Conservation (phyloP, 2,113 vertebrate species). For the Opisthocomus hoazin region DNA sequence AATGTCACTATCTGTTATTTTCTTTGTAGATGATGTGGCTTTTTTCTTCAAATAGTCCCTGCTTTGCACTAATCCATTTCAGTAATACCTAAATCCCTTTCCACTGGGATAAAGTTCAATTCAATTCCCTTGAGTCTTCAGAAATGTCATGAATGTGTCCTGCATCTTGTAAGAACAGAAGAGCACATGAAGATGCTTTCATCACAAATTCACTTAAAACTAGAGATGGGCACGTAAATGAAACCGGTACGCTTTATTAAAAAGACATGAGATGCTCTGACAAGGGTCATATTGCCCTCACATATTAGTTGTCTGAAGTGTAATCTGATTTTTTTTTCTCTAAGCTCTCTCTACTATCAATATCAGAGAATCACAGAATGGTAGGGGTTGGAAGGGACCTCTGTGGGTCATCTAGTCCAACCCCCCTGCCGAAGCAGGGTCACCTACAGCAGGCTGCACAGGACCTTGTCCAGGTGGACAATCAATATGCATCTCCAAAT, state of each 20-base stretch:
- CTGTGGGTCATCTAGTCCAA: too few species aligned
- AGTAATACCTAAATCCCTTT: background rate
- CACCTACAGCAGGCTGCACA: too few species aligned
- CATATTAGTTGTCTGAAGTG: background rate
- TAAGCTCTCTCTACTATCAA: background rate
- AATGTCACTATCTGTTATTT: slow-evolving; percentile 15
- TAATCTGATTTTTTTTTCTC: background rate
- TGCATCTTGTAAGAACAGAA: background rate
- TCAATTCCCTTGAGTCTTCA: background rate
- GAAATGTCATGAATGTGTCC: background rate
- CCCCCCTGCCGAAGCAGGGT: too few species aligned
- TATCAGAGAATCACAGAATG: too few species aligned
- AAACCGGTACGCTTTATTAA: background rate
- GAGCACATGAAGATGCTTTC: background rate
- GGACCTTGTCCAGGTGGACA: too few species aligned
- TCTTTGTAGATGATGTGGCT: background rate
- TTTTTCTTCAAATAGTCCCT: background rate
- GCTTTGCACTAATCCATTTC: background rate
- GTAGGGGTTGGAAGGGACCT: too few species aligned
- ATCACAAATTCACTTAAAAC: background rate
- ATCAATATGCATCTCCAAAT: background rate
- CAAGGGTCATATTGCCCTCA: background rate
- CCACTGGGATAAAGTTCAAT: background rate
- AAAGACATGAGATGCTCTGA: background rate
- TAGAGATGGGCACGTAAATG: background rate